Conservation (phyloP, 2,888 invertebrate species). For the Neoscelio sp. region DNA sequence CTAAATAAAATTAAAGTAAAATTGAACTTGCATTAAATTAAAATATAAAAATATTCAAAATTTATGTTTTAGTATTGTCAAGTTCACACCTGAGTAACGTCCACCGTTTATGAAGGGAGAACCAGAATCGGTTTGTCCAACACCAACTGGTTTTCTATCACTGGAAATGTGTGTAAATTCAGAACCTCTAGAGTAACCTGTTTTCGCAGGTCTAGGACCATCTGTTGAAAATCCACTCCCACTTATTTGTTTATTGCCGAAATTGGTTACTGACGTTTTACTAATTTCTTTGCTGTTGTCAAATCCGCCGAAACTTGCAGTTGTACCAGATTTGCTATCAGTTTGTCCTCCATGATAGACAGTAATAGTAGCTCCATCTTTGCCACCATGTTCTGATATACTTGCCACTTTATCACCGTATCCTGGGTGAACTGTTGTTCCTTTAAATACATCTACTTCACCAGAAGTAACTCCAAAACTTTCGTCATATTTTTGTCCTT, state of each 20-base stretch:
- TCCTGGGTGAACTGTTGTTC: conserved; percentile 15
- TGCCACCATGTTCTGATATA: conserved; percentile 21
- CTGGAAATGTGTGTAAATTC: conserved; percentile 47
- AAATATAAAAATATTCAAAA: too few species aligned
- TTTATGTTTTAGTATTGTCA: too few species aligned
- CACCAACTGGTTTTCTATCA: conserved; percentile 33
- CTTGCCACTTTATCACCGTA: conserved; percentile 44
- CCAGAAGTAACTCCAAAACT: neutral
- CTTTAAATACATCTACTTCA: conserved; percentile 29
- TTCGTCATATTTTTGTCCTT: conserved; percentile 28
- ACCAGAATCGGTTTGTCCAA: conserved; percentile 34
- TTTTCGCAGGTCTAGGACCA: conserved; percentile 17
- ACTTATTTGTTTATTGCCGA: conserved; percentile 17
- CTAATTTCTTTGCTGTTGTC: conserved; percentile 17
- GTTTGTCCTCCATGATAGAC: conserved; percentile 38
- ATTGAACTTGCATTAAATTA: too few species aligned
- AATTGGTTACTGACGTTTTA: neutral
- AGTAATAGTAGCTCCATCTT: conserved; percentile 45
- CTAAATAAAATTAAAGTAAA: too few species aligned
- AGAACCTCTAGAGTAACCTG: conserved; percentile 32
- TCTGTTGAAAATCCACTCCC: conserved; percentile 2
- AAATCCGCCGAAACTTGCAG: conserved; percentile 17
- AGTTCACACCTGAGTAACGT: conserved; percentile 33
- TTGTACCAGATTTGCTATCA: conserved; percentile 1
- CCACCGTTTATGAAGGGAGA: conserved; percentile 16